Base-by-base conservation (phyloP, 2,113 vertebrate species). In the Pomatorhinus ruficollis region DNA sequence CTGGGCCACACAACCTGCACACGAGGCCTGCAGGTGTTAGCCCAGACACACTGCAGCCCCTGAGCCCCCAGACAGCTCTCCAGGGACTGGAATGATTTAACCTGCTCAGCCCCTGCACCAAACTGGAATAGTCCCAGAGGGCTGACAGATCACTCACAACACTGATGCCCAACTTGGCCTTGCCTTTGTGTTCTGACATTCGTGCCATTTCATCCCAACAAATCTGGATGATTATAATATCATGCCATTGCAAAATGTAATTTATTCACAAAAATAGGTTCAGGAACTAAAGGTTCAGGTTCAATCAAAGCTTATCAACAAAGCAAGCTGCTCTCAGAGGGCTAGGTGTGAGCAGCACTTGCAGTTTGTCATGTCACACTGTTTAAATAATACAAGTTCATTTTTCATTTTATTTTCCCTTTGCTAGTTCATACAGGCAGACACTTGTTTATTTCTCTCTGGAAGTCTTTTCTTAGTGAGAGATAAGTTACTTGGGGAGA, bases 331-430 rank as follows among this genome's bases (percentile, higher is more conserved):
- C 90, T 87, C 90, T 76, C 45, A 6, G 63, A 47, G 69, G 66
- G 76, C 75, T 79, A 91, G 56, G 68, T 56, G 72, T 95, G 81
- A 60, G 49, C 42, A 60, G 65, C 35, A 10, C 87, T 91, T 19
- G 81, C 77, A 70, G 87, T 96, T 94, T 88, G 53, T 84, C 93
- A 90, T 82, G 77, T 88, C 90, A 75, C 78, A 91, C 56, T 92
- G 90, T 93, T 97, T 97, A 94, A 85, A 91, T 66, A 87, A 92
- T 91, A 89, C 39, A 52, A 83, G 76, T 78, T 90, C 83, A 84
- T 96, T 87, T 88, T 80, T 96, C 81, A 77, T 70, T 91, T 72
- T 88, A 93, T 95, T 94, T 94, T 87, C 81, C 84, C 77, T 95
- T 95, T 89, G 45, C 79, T 74, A 61, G 47, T 82, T 93, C 87